Conservation (phyloP, 2,888 invertebrate genomes). For the Itoplectis maculator region DNA sequence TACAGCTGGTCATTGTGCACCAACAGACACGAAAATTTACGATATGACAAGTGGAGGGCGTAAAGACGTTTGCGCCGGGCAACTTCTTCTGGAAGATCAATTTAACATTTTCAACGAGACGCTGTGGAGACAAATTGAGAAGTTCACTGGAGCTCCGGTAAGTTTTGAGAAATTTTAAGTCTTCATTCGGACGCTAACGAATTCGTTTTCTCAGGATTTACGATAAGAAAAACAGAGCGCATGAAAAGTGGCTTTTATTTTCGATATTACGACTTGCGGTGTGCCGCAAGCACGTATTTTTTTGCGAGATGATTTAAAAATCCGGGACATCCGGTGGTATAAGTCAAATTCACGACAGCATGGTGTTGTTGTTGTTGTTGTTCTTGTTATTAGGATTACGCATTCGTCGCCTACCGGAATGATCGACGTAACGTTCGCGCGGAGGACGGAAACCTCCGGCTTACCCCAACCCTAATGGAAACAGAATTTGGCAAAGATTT, state of each 20-base stretch:
- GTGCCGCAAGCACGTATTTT: no score
- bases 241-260: no score
- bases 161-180: conserved; percentile 62
- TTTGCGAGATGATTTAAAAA: no score
- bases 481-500: conserved; percentile 86
- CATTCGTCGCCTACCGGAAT: conserved; percentile 89
- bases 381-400: conserved; percentile 87
- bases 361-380: background rate
- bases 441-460: conserved; percentile 86
- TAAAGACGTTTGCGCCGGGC: conserved; percentile 86
- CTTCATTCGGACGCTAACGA: background rate
- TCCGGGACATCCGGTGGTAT: no score
- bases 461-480: conserved; percentile 87
- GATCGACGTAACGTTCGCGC: conserved; percentile 86
- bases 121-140: conserved; percentile 87
- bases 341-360: background rate
- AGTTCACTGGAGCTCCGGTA: conserved; percentile 88
- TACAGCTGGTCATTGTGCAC: conserved; percentile 50
- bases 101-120: conserved; percentile 85
- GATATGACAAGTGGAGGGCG: conserved; percentile 78
- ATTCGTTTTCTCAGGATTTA: no score
- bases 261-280: no score
- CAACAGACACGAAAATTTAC: conserved; percentile 73
- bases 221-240: no score
- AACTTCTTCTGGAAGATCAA: conserved; percentile 88